Conservation (phyloP, 2,888 invertebrate species). For the Macrosiphum euphorbiae region DNA sequence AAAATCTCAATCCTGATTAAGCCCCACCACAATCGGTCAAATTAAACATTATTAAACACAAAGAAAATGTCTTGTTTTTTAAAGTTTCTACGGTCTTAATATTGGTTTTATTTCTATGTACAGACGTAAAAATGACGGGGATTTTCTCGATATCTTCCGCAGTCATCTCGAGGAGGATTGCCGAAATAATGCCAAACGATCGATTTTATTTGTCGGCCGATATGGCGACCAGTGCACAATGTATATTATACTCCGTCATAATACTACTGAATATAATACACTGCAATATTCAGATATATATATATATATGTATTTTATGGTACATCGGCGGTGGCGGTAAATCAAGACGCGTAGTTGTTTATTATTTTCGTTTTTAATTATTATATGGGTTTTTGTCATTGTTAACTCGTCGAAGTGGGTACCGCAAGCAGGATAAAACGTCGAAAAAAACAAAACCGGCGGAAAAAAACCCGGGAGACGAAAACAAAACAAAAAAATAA, state of each 20-base stretch:
- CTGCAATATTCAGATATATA: not conserved
- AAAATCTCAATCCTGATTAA: not conserved
- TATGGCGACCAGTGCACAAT: not conserved
- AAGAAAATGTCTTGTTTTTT: not conserved
- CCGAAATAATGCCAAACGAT: not conserved
- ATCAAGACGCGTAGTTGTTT: slow-evolving; percentile 38
- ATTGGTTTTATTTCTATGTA: not conserved
- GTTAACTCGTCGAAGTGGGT: not conserved
- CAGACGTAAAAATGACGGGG: not conserved
- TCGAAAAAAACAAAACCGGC: not conserved
- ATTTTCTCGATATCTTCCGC: not conserved
- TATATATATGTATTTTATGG: not conserved
- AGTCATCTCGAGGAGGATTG: not conserved
- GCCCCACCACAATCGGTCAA: not conserved
- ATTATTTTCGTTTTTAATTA: slow-evolving; percentile 55
- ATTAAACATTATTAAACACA: not conserved
- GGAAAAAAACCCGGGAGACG: not conserved
- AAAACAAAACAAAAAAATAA: not conserved
- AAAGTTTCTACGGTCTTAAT: not conserved
- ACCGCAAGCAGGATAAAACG: not conserved
- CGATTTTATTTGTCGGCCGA: not conserved
- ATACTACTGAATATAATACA: not conserved
- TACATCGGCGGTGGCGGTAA: not conserved
- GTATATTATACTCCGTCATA: not conserved
- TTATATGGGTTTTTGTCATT: slow-evolving; percentile 44